phyloP scores from a whole-genome alignment of 2,797 vertebrate species.

The Forpus xanthops region DNA sequence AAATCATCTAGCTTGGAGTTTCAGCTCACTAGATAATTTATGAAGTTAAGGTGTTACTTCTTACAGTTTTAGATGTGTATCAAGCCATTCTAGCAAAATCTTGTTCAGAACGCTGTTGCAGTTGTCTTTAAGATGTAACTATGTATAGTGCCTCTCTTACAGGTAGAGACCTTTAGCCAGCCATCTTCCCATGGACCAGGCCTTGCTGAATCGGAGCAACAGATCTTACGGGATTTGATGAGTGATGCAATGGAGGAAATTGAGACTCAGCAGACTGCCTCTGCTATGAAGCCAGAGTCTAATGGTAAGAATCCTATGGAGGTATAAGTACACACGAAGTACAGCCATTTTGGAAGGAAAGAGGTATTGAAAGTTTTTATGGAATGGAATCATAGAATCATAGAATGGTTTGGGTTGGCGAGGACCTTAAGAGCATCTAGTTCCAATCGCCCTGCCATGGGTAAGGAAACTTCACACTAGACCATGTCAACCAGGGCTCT shows the following conservation, averaged over 20 bases:
- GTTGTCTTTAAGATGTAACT: background rate
- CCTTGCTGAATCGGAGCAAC: conserved; percentile 92
- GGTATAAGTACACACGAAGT: background rate
- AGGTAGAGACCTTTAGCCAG: conserved; percentile 80
- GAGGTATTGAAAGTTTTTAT: background rate
- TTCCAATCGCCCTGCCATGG: background rate
- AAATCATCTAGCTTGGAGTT: background rate
- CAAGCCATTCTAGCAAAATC: background rate
- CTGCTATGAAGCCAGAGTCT: conserved; percentile 69
- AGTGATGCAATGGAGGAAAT: conserved; percentile 98
- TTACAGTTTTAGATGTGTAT: background rate
- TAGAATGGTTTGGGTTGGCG: background rate
- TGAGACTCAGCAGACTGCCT: conserved; percentile 79
- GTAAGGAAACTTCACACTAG: background rate
- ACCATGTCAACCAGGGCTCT: background rate
- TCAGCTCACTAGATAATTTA: background rate
- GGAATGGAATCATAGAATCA: background rate
- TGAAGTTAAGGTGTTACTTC: background rate
- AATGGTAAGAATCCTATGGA: conserved; percentile 79
- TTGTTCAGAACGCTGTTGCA: background rate
- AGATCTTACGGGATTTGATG: conserved; percentile 95
- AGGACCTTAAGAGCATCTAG: background rate
- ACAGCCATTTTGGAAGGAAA: background rate
- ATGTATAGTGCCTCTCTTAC: background rate
- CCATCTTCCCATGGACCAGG: conserved; percentile 78